phyloP scores from a whole-genome alignment of 2,797 vertebrate genomes.

The Pelobates cultripes region DNA sequence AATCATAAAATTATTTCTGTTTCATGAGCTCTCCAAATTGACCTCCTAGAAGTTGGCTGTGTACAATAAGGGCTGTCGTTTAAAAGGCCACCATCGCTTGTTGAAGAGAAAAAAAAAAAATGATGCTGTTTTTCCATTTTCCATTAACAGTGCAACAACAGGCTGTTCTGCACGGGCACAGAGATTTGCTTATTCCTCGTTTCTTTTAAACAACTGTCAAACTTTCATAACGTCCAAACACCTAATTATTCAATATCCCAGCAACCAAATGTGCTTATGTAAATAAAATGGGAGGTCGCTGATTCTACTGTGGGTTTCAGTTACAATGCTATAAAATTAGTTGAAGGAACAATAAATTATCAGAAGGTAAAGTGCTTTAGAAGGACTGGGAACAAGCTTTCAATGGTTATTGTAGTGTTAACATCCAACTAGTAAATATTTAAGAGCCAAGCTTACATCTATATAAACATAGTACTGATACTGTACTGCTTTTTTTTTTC shows the following conservation, averaged over 20 bases:
- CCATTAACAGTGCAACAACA: slow-evolving; percentile 23
- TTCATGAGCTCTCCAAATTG: background rate
- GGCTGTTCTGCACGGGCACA: slow-evolving; percentile 14
- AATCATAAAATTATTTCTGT: background rate
- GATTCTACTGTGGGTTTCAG: slow-evolving; percentile 35
- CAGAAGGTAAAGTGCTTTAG: background rate
- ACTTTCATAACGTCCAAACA: slow-evolving; percentile 46
- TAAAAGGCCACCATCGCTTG: background rate
- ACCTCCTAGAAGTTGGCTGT: background rate
- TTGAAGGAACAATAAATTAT: slow-evolving; percentile 2
- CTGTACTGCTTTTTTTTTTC: too few species aligned
- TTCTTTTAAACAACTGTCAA: slow-evolving; percentile 45
- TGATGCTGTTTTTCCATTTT: slow-evolving; percentile 36
- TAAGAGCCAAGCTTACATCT: too few species aligned
- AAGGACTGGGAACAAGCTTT: background rate
- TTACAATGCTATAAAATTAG: slow-evolving; percentile 43
- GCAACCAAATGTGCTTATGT: slow-evolving; percentile 49
- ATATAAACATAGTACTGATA: too few species aligned
- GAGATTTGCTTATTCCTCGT: slow-evolving; percentile 9
- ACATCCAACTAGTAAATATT: background rate
- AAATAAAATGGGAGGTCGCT: slow-evolving; percentile 57
- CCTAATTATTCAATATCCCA: slow-evolving; percentile 41
- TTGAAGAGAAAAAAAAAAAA: background rate
- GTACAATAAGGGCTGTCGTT: background rate
- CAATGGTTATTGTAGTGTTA: background rate